phyloP scores from a whole-genome alignment of 1,140 invertebrate genomes.

The Bombus fervidus region DNA sequence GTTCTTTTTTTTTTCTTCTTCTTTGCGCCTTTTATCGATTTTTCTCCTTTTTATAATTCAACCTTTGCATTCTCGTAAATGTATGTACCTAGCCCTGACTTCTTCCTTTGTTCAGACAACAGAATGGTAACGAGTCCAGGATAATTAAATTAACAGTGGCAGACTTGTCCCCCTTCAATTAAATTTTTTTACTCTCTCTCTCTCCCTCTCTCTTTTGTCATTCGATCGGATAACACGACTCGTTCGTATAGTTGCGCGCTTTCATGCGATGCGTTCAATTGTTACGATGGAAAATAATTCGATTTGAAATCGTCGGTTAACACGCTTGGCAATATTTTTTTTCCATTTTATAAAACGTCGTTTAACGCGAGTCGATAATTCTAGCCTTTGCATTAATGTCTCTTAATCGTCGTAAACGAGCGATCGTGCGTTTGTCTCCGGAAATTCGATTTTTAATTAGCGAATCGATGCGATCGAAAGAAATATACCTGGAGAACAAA shows the following conservation, averaged over 20 bases:
- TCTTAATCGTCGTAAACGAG: background rate
- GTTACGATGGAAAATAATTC: background rate
- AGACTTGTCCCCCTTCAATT: constrained; percentile 8
- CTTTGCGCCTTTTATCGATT: background rate
- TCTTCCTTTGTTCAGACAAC: background rate
- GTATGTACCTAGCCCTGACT: constrained; percentile 16
- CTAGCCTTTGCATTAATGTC: background rate
- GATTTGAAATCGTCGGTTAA: constrained; percentile 9
- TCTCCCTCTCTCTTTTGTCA: background rate
- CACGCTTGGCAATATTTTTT: background rate
- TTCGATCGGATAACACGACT: constrained; percentile 26
- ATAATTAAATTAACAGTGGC: constrained; percentile 36
- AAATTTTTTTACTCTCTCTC: constrained; percentile 4
- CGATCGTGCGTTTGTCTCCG: background rate
- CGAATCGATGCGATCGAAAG: background rate
- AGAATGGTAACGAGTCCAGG: constrained; percentile 20
- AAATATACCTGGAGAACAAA: no score
- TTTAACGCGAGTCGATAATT: background rate
- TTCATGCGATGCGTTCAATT: background rate
- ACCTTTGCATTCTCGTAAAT: background rate
- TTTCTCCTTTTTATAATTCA: background rate
- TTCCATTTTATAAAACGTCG: background rate
- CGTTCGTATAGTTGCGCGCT: background rate
- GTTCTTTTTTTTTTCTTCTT: no score
- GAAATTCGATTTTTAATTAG: background rate